phyloP scores from a whole-genome alignment of 1,140 invertebrate species.

The Carcinoscorpius rotundicauda region DNA sequence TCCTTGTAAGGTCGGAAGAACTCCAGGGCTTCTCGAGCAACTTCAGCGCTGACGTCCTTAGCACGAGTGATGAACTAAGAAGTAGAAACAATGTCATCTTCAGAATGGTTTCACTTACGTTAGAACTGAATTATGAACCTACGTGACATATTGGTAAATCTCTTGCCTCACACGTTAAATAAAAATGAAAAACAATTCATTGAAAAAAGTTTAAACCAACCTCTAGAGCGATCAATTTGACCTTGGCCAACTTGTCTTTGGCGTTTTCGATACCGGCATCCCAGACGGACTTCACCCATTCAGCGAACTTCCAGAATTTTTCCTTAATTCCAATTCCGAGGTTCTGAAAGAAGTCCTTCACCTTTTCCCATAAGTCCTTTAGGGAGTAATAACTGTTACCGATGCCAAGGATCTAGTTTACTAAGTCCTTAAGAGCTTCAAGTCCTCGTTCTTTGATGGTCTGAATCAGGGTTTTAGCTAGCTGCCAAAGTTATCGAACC shows the following conservation, averaged over 20 bases:
- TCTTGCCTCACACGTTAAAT: too few species aligned
- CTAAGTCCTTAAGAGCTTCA: too few species aligned
- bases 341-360: slow-evolving; percentile 12
- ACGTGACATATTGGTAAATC: too few species aligned
- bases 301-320: slow-evolving; percentile 2
- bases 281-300: slow-evolving; percentile 1
- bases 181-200: too few species aligned
- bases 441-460: too few species aligned
- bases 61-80: slow-evolving; percentile 14
- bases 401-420: too few species aligned
- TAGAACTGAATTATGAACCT: too few species aligned
- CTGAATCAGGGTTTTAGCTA: too few species aligned
- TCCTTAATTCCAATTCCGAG: slow-evolving; percentile 2
- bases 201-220: background rate
- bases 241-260: background rate
- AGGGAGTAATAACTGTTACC: background rate
- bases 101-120: too few species aligned
- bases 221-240: background rate
- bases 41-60: slow-evolving; percentile 10
- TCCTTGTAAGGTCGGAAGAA: slow-evolving; percentile 16
- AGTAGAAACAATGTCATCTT: background rate
- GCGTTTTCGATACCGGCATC: background rate
- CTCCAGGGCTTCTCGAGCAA: slow-evolving; percentile 14
- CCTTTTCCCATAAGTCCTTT: slow-evolving; percentile 10
- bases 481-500: too few species aligned